A percentile compares a stretch with the other conserved stretches of the same genome.
phyloP scores from a whole-genome alignment of 2,888 invertebrate genomes.

The Hanleya hanleyi region DNA sequence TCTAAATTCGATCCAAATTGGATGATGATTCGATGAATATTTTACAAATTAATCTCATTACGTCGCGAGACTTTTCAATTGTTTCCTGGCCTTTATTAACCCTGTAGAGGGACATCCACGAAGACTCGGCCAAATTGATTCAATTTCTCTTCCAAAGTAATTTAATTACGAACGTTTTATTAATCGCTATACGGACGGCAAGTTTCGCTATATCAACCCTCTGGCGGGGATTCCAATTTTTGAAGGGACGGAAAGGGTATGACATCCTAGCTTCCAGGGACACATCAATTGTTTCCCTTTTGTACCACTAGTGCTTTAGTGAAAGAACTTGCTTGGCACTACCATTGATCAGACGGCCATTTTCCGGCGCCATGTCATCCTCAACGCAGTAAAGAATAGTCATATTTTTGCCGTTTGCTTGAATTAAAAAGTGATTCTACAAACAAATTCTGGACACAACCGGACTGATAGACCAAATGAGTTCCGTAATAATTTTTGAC shows the following conservation, averaged over 20 bases:
- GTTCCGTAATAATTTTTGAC: not conserved
- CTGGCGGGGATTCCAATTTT: not conserved
- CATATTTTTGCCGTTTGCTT: not conserved
- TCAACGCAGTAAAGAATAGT: not conserved
- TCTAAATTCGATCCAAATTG: constrained; percentile 41
- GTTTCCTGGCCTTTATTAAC: constrained; percentile 36
- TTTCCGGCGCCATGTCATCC: not conserved
- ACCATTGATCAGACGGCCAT: not conserved
- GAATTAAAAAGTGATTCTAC: not conserved
- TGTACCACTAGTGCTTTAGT: too few species aligned
- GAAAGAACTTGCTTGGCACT: too few species aligned
- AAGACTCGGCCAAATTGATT: constrained; percentile 43
- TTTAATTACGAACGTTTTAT: constrained; percentile 1
- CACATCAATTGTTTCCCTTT: not conserved
- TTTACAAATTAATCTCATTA: constrained; percentile 61
- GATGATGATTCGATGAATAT: constrained; percentile 57
- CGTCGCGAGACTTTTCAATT: constrained; percentile 23
- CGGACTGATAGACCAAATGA: not conserved
- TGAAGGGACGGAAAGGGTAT: not conserved
- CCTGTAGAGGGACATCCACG: constrained; percentile 34
- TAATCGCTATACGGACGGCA: constrained; percentile 8
- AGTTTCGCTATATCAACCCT: not conserved
- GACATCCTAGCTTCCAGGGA: not conserved
- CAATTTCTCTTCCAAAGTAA: constrained; percentile 36
- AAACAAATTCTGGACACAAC: not conserved